Evolutionary conservation across 1,140 invertebrate genomes (phyloP).

Genomic region (Littorina saxatilis): DNA sequence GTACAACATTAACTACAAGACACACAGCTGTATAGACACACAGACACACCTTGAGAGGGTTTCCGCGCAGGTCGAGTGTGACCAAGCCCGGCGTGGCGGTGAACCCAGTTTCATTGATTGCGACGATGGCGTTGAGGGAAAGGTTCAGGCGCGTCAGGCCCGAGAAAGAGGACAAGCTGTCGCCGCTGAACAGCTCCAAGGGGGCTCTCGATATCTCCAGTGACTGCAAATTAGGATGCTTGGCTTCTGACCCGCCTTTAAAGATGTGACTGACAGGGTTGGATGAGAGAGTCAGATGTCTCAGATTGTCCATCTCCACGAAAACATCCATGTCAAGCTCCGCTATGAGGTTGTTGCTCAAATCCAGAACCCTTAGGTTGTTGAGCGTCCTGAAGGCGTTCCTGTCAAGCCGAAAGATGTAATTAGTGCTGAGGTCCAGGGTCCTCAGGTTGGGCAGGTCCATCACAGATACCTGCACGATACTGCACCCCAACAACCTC

Average conservation of each 20-base stretch:
- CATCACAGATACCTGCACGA: background rate
- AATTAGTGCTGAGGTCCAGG: constrained; percentile 9
- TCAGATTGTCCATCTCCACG: background rate
- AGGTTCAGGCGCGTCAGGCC: background rate
- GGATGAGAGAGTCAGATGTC: background rate
- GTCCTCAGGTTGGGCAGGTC: constrained; percentile 17
- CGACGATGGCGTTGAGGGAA: background rate
- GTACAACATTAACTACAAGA: too few species aligned
- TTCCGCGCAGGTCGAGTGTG: background rate
- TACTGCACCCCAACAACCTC: background rate
- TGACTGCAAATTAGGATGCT: background rate
- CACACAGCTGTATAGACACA: too few species aligned
- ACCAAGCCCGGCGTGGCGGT: background rate
- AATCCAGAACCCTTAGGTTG: background rate
- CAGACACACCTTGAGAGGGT: background rate
- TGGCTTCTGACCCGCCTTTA: background rate
- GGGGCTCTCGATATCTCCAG: background rate
- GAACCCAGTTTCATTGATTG: background rate
- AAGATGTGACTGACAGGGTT: too few species aligned
- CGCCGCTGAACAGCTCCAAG: background rate
- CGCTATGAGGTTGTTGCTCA: background rate
- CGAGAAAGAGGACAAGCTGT: background rate
- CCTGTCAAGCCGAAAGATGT: background rate
- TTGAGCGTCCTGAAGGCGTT: background rate
- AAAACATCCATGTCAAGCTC: background rate